A percentile compares a stretch with the other conserved stretches of the same genome.
Conservation (phyloP, 1,140 invertebrate species). For the Drosophila willistoni region DNA sequence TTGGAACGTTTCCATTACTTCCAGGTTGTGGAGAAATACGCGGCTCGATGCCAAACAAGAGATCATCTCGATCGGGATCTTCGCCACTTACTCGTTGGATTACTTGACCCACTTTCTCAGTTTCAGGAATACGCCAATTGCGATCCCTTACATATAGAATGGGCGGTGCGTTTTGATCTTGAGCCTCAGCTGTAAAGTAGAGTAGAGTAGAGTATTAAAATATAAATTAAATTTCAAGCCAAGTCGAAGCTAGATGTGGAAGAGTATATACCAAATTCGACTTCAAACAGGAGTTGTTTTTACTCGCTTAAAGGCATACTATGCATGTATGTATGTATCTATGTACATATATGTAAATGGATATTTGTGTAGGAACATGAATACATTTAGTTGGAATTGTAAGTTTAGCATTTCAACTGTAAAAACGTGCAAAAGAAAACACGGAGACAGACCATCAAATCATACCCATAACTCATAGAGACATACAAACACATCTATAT, state of each 20-base stretch:
- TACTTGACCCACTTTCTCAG: conserved; percentile 86
- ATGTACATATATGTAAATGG: too few species aligned
- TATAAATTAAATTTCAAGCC: too few species aligned
- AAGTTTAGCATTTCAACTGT: conserved; percentile 4
- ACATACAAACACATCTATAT: background rate
- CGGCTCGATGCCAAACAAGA: conserved; percentile 87
- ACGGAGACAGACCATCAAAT: conserved; percentile 8
- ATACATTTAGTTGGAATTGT: conserved; percentile 1
- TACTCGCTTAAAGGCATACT: background rate
- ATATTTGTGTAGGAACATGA: background rate
- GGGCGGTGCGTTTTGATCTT: conserved; percentile 83
- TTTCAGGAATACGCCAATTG: conserved; percentile 87
- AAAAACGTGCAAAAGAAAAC: conserved; percentile 10
- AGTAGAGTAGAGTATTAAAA: background rate
- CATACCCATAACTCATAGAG: background rate
- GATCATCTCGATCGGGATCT: conserved; percentile 86
- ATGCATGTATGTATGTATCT: too few species aligned
- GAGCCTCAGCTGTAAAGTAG: conserved; percentile 43
- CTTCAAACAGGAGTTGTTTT: background rate
- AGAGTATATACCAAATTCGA: background rate
- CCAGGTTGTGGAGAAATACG: conserved; percentile 52
- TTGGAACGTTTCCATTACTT: conserved; percentile 41
- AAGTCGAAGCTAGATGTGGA: too few species aligned
- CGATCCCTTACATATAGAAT: conserved; percentile 84
- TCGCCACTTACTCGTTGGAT: conserved; percentile 86